Evolutionary conservation across 2,797 vertebrate species (phyloP), one percentile per base, ranked within the genome.

Genomic region (Gymnoscopelus microlampas): DNA sequence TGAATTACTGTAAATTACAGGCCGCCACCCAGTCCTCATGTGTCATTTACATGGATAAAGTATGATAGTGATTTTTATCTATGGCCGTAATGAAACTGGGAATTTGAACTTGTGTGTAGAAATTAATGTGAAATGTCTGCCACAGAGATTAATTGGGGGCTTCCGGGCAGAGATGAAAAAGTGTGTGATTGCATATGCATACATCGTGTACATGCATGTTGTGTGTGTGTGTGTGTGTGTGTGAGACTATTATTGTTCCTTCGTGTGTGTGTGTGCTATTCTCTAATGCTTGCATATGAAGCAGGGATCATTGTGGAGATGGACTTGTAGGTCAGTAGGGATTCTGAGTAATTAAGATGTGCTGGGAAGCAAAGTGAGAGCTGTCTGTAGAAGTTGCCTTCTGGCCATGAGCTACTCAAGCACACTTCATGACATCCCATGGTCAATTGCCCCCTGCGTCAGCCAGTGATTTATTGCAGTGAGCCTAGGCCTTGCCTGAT

Each of bases 271-370:
- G 63, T 9, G 39, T n/a, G 14, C n/a, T 13, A 70, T 64, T 77
- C 64, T 77, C 53, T 69, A 32, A 55, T 19, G 73, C 76, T 77
- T 78, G 82, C 71, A 82, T 79, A 70, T 70, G 68, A 82, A 87
- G 87, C 82, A 89, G 83, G 78, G 80, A 90, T 91, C 82, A 26
- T 87, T 79, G 80, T 80, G 83, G 81, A 85, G 83, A 91, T 71
- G 76, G 79, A 89, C 39, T 88, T 80, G 82, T 68, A 74, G 83
- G 85, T 87, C 89, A 74, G 83, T 73, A 71, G 83, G 89, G 90
- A 91, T 88, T 86, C 60, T 13, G 80, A 86, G 88, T 91, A 91
- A 91, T 93, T 91, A 92, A 88, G 86, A 87, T 87, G 75, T 89
- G 82, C 82, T 80, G 74, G 76, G 67, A 78, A 85, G 85, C 79